Conservation (phyloP, 2,797 vertebrate genomes). For the Sibirionetta formosa region DNA sequence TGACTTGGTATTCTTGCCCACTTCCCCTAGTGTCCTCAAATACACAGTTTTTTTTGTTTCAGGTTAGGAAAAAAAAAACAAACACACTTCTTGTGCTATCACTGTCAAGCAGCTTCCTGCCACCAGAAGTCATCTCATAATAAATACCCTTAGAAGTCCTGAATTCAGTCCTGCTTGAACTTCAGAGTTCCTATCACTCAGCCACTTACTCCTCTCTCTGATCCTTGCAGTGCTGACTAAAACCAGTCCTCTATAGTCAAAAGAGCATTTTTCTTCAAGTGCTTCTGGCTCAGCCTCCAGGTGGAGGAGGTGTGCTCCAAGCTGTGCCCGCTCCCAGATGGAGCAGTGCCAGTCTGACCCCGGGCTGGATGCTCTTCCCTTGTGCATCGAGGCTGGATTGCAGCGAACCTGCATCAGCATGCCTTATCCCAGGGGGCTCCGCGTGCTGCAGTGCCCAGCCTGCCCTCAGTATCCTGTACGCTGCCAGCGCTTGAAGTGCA, state of each 20-base stretch:
- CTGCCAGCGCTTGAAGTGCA: accelerated
- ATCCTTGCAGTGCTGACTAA: not conserved
- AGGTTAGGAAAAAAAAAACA: not conserved
- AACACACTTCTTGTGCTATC: not conserved
- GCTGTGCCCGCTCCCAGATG: not conserved
- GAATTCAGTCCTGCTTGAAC: not conserved
- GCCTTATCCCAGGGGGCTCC: not conserved
- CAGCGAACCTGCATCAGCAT: not conserved
- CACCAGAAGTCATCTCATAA: not conserved
- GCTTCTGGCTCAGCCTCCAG: not conserved
- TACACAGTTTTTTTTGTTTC: not conserved
- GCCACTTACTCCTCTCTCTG: not conserved
- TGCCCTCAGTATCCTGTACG: too few relatives aligned
- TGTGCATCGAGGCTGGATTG: not conserved
- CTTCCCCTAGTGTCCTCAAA: not conserved
- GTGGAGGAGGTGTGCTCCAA: not conserved
- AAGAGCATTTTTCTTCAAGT: not conserved
- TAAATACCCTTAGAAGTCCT: not conserved
- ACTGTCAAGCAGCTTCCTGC: not conserved
- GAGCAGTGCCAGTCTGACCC: accelerated
- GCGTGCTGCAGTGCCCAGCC: accelerated
- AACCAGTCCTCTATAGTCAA: not conserved
- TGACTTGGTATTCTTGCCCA: not conserved
- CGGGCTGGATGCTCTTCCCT: not conserved
- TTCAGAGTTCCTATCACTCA: not conserved